phyloP scores from a whole-genome alignment of 2,797 vertebrate species.

The Myoxocephalus aenaeus region DNA sequence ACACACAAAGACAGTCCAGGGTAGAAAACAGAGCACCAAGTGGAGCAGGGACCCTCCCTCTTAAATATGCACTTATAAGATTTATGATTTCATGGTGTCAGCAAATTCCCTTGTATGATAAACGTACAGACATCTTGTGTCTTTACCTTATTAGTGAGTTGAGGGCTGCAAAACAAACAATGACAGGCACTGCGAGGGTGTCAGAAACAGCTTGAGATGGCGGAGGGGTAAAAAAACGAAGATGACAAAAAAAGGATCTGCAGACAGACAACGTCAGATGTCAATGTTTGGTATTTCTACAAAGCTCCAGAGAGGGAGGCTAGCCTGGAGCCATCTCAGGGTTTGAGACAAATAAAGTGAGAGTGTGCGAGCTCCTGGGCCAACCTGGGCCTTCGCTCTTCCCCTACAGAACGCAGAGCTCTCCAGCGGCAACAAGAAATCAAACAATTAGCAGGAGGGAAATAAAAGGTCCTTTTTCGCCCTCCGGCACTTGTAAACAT shows the following conservation, averaged over 20 bases:
- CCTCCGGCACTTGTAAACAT: constrained; percentile 83
- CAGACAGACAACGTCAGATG: constrained; percentile 81
- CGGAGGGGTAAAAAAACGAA: constrained; percentile 18
- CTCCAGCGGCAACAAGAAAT: constrained; percentile 85
- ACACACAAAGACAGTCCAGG: constrained; percentile 67
- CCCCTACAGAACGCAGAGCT: constrained; percentile 67
- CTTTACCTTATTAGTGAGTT: constrained; percentile 54
- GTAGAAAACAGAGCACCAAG: constrained; percentile 49
- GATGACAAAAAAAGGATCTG: constrained; percentile 56
- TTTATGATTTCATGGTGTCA: constrained; percentile 47
- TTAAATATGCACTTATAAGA: constrained; percentile 34
- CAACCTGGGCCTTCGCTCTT: constrained; percentile 72
- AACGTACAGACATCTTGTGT: constrained; percentile 33
- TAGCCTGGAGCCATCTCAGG: constrained; percentile 79
- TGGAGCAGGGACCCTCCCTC: constrained; percentile 36
- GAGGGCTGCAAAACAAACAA: constrained; percentile 61
- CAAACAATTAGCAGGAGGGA: constrained; percentile 88
- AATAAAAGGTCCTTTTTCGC: constrained; percentile 82
- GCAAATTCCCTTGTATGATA: constrained; percentile 22
- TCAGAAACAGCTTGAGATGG: constrained; percentile 66
- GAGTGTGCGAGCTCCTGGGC: constrained; percentile 66
- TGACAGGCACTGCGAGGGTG: constrained; percentile 58
- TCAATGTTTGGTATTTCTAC: constrained; percentile 84
- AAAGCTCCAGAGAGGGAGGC: constrained; percentile 84
- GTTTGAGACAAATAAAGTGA: constrained; percentile 79